phyloP scores from a whole-genome alignment of 1,140 invertebrate genomes.

The Megalopta genalis region DNA sequence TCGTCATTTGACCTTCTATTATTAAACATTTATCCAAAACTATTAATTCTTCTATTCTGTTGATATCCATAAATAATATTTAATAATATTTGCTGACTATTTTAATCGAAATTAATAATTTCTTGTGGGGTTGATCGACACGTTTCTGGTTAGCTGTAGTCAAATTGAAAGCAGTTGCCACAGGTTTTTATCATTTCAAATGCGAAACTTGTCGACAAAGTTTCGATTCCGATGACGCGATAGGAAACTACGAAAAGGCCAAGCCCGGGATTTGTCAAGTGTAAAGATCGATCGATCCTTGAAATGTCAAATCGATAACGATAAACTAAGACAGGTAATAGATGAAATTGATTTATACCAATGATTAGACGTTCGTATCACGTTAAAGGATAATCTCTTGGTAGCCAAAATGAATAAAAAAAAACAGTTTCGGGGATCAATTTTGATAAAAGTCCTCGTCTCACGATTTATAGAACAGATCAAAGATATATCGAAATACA shows the following conservation, averaged over 20 bases:
- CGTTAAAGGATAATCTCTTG: too few relatives aligned
- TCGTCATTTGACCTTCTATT: too few relatives aligned
- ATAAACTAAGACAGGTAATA: background rate
- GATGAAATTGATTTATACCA: background rate
- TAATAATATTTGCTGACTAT: too few relatives aligned
- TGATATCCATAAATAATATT: too few relatives aligned
- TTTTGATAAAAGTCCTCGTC: too few relatives aligned
- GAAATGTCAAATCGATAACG: slow-evolving; percentile 10
- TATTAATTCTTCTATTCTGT: too few relatives aligned
- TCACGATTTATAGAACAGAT: background rate
- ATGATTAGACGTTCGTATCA: background rate
- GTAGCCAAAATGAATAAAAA: background rate
- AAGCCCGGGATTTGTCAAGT: background rate
- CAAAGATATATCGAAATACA: background rate
- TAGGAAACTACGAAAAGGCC: background rate
- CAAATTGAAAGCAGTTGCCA: background rate
- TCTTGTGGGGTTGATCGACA: too few relatives aligned
- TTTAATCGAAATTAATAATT: too few relatives aligned
- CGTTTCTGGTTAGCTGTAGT: background rate
- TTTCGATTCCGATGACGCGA: background rate
- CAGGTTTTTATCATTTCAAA: background rate
- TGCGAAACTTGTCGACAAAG: background rate
- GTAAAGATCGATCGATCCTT: background rate
- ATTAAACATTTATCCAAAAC: too few relatives aligned
- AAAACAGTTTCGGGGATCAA: too few relatives aligned